Conservation (phyloP, 2,888 invertebrate genomes). For the Lamproptera curius region DNA sequence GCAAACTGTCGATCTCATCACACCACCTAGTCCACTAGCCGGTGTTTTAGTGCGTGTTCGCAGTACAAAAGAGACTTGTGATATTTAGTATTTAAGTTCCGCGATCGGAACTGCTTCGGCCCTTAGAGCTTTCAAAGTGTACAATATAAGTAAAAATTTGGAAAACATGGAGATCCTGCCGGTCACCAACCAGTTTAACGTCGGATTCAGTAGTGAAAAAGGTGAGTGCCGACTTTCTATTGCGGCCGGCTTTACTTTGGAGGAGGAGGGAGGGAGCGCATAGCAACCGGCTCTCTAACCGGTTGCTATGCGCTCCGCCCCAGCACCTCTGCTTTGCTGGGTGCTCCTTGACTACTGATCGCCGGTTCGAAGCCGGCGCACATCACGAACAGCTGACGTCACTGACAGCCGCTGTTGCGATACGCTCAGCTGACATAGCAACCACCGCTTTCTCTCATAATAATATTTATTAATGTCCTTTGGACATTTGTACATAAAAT, state of each 20-base stretch:
- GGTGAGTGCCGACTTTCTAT: slow-evolving; percentile 80
- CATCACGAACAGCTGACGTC: slow-evolving; percentile 56
- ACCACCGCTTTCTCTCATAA: slow-evolving; percentile 24
- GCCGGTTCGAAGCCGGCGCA: slow-evolving; percentile 25
- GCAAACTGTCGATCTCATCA: slow-evolving; percentile 68
- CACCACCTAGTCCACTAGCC: slow-evolving; percentile 59
- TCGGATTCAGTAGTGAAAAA: slow-evolving; percentile 87
- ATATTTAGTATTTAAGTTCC: slow-evolving; percentile 75
- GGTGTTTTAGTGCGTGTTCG: slow-evolving; percentile 62
- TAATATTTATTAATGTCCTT: no score
- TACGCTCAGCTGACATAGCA: slow-evolving; percentile 30
- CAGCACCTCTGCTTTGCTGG: slow-evolving; percentile 15
- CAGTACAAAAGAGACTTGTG: slow-evolving; percentile 78
- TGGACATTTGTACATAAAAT: no score
- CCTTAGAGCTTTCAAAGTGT: slow-evolving; percentile 67
- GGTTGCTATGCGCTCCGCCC: slow-evolving; percentile 70
- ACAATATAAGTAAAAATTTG: slow-evolving; percentile 77
- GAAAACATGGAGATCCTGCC: slow-evolving; percentile 89
- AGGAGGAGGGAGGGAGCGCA: slow-evolving; percentile 51
- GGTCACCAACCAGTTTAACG: slow-evolving; percentile 85
- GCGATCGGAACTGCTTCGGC: slow-evolving; percentile 57
- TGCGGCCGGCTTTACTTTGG: slow-evolving; percentile 27
- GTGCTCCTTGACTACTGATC: slow-evolving; percentile 15
- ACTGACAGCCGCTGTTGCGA: slow-evolving; percentile 56
- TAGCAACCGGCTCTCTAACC: slow-evolving; percentile 63